Percentiles rank a stretch among this genome's conserved stretches.
These are phyloP conservation scores for Eristalis pertinax DNA, from an alignment of 2,888 invertebrate species.

Conservation along the genomic window DNA sequence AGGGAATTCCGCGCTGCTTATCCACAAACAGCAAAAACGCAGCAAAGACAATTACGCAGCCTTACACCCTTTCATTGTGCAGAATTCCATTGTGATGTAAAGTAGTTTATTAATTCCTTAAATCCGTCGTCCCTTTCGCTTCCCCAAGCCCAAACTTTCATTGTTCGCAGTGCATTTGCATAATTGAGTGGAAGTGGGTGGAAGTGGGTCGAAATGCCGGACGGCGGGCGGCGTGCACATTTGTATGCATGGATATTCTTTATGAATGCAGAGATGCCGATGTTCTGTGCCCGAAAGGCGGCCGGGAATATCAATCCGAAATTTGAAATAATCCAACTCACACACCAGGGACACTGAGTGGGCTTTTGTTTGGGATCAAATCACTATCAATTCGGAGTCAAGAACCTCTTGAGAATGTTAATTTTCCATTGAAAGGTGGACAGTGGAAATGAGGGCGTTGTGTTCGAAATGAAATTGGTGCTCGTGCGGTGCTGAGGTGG, in stretches of 20 bases:
- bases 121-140: background rate
- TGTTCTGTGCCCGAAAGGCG: background rate
- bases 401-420: background rate
- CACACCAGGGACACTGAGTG: background rate
- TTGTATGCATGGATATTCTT: background rate
- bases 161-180: constrained; percentile 18
- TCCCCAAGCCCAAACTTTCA: background rate
- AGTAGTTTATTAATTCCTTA: background rate
- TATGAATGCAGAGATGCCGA: background rate
- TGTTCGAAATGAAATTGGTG: background rate
- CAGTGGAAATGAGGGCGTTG: background rate
- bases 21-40: background rate
- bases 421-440: background rate
- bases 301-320: too few relatives aligned
- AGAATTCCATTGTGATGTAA: background rate
- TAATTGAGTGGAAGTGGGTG: background rate
- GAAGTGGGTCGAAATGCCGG: background rate
- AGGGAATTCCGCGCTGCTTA: background rate
- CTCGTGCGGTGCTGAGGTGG: background rate
- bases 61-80: background rate
- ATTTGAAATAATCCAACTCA: background rate
- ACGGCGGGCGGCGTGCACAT: background rate
- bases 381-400: background rate
- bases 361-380: background rate
- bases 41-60: background rate